Percentiles rank a stretch among this genome's conserved stretches.
These are phyloP conservation scores for Pherbina coryleti DNA, from an alignment of 2,888 invertebrate species.

Conservation along the genomic window DNA sequence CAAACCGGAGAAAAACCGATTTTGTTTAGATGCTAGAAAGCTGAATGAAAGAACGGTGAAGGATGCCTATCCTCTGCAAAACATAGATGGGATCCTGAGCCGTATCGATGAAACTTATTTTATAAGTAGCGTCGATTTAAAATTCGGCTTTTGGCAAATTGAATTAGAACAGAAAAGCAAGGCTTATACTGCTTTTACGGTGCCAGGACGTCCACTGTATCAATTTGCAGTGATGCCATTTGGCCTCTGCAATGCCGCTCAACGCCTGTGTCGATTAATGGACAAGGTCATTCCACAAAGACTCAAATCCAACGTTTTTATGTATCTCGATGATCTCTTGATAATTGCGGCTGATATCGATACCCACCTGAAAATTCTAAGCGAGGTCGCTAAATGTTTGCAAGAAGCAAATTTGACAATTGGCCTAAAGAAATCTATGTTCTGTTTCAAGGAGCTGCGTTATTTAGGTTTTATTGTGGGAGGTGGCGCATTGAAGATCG, in stretches of 20 bases:
- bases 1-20: not conserved
- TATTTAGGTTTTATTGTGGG: too few relatives aligned
- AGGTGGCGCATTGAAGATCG: too few relatives aligned
- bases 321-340: not conserved
- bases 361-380: not conserved
- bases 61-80: too few relatives aligned
- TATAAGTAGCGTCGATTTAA: conserved; percentile 36
- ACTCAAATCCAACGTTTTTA: not conserved
- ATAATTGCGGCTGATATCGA: too few relatives aligned
- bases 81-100: conserved; percentile 26
- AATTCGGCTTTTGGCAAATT: conserved; percentile 23
- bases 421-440: not conserved
- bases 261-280: not conserved
- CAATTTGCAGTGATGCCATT: not conserved
- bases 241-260: not conserved
- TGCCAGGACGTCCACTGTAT: too few relatives aligned
- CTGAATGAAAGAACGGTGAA: too few relatives aligned
- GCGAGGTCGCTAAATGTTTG: not conserved
- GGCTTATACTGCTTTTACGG: not conserved
- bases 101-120: conserved; percentile 33
- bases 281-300: not conserved
- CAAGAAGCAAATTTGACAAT: not conserved
- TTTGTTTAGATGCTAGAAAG: not conserved
- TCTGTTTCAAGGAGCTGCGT: too few relatives aligned
- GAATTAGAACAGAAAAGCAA: not conserved